Conservation (phyloP, 2,113 vertebrate genomes). For the Corythoichthys haematopterus region DNA sequence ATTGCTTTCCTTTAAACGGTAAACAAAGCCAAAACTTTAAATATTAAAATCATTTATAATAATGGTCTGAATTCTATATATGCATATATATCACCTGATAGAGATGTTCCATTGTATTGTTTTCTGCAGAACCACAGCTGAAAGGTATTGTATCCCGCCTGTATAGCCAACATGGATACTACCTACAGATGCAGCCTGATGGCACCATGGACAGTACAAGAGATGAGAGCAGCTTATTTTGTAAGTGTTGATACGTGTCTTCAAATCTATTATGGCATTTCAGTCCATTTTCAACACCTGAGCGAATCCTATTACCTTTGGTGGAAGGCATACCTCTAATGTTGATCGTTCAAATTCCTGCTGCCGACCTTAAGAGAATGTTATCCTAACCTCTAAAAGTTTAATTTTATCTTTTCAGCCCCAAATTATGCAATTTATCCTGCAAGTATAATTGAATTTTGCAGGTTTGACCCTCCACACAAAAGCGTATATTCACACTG, state of each 20-base stretch:
- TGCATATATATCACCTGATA: not conserved
- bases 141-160: slow-evolving; percentile 87
- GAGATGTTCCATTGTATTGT: slow-evolving; percentile 15
- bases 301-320: not conserved
- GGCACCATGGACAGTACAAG: slow-evolving; percentile 81
- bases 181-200: slow-evolving; percentile 83
- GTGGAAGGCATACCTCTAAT: slow-evolving; percentile 1
- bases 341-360: slow-evolving; percentile 13
- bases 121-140: slow-evolving; percentile 79
- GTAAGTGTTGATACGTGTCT: slow-evolving; percentile 59
- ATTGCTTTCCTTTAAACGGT: not conserved
- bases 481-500: slow-evolving; percentile 8
- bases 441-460: slow-evolving; percentile 14
- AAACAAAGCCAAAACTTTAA: not conserved
- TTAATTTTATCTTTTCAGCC: slow-evolving; percentile 19
- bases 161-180: slow-evolving; percentile 84
- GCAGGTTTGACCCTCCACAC: slow-evolving; percentile 20
- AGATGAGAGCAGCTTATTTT: slow-evolving; percentile 75
- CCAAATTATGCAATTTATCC: slow-evolving; percentile 14
- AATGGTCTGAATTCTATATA: too few relatives aligned
- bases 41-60: too few relatives aligned
- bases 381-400: slow-evolving; percentile 32
- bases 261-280: not conserved
- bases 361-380: slow-evolving; percentile 19
- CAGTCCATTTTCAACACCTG: not conserved